Percentiles rank a stretch among this genome's conserved stretches.
These are phyloP conservation scores for Bursaphelenchus okinawaensis DNA, from an alignment of 2,888 invertebrate genomes.

Conservation along the genomic window DNA sequence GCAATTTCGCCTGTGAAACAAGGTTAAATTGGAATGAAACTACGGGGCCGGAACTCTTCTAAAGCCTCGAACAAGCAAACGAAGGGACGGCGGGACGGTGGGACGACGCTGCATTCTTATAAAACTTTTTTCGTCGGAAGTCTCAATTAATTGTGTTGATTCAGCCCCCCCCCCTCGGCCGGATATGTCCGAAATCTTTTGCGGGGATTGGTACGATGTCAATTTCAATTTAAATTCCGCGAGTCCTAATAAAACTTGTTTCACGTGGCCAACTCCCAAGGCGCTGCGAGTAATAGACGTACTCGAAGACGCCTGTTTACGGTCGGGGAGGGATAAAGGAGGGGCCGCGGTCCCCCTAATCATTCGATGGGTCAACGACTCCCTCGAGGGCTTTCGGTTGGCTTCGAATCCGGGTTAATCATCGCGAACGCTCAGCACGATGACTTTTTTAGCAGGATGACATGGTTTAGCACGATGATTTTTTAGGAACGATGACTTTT, in stretches of 20 bases:
- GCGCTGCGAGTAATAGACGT: not conserved
- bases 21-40: not conserved
- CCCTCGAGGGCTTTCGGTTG: not conserved
- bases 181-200: not conserved
- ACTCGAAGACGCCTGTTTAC: not conserved
- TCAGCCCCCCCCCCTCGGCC: no score
- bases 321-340: not conserved
- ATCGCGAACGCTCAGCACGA: not conserved
- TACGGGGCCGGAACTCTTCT: not conserved
- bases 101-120: not conserved
- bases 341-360: not conserved
- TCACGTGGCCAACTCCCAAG: not conserved
- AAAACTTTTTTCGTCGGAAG: not conserved
- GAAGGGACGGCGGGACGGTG: not conserved
- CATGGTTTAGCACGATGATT: no score
- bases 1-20: not conserved
- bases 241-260: not conserved
- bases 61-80: not conserved
- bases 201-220: not conserved
- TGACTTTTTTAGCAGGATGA: no score
- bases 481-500: no score
- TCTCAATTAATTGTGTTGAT: not conserved
- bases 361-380: not conserved
- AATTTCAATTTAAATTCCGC: not conserved
- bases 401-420: not conserved